Percentiles rank a stretch among this genome's conserved stretches.
Evolutionary conservation across 1,140 invertebrate species (phyloP).

Genomic region (Microvelia longipes): DNA sequence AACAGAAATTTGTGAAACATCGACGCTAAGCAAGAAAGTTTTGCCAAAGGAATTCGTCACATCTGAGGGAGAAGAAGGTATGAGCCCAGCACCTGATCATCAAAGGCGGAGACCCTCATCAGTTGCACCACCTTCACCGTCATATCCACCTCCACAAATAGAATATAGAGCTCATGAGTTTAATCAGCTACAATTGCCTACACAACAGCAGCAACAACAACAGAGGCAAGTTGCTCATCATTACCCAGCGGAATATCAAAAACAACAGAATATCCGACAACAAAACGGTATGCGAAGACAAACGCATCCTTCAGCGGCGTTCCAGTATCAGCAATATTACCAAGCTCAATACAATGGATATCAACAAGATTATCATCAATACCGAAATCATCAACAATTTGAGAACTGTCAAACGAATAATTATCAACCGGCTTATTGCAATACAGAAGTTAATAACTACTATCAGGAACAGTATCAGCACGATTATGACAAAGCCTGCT

Average conservation of each 20-base stretch:
- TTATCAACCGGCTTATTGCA: background rate
- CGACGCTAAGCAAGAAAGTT: background rate
- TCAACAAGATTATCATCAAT: conserved; percentile 16
- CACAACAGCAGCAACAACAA: no score
- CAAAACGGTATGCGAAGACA: background rate
- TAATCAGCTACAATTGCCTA: background rate
- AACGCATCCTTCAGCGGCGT: conserved; percentile 35
- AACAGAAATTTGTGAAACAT: conserved; percentile 15
- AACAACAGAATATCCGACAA: background rate
- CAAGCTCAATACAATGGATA: conserved; percentile 27
- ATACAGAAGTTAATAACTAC: conserved; percentile 10
- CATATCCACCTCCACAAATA: conserved; percentile 43
- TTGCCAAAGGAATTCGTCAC: background rate
- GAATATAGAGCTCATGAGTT: conserved; percentile 24
- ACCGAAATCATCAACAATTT: conserved; percentile 16
- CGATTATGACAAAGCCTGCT: conserved; percentile 16
- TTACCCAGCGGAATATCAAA: conserved; percentile 6
- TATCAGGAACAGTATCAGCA: conserved; percentile 9
- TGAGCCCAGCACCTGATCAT: background rate
- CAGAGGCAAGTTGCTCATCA: conserved; percentile 6
- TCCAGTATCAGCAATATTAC: conserved; percentile 19
- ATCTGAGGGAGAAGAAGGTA: background rate
- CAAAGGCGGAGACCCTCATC: background rate
- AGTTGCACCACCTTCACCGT: conserved; percentile 30
- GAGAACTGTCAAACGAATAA: background rate